These are phyloP conservation scores for Caenorhabditis sp. DNA, from an alignment of 2,888 invertebrate genomes.

Conservation along the genomic window DNA sequence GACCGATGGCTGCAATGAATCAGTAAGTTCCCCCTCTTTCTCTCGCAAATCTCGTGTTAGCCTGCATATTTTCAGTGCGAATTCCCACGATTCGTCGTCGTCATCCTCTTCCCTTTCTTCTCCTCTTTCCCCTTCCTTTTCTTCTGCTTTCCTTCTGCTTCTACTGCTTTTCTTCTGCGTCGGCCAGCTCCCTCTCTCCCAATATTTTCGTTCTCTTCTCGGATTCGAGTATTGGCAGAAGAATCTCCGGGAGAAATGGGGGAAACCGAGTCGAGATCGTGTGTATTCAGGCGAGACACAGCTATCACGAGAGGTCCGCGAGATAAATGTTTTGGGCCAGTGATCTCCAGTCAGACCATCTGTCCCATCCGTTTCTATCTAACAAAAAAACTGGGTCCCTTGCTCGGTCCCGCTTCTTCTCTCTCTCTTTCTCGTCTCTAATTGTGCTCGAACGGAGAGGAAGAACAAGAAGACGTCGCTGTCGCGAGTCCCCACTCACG, in stretches of 20 bases:
- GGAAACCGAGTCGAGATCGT: slow-evolving; percentile 2
- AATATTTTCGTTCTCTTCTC: slow-evolving; percentile 17
- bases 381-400: slow-evolving; percentile 8
- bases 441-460: slow-evolving; percentile 37
- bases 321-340: slow-evolving; percentile 50
- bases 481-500: too few relatives aligned
- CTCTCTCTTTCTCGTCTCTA: slow-evolving; percentile 10
- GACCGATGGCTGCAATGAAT: slow-evolving; percentile 9
- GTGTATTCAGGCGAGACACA: slow-evolving; percentile 32
- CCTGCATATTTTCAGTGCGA: not conserved
- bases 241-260: not conserved
- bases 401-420: too few relatives aligned
- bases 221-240: slow-evolving; percentile 19
- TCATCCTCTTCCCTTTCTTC: not conserved
- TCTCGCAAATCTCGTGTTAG: not conserved
- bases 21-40: slow-evolving; percentile 1
- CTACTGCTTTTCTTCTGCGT: slow-evolving; percentile 1
- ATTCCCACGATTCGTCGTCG: slow-evolving; percentile 11
- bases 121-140: slow-evolving; percentile 4
- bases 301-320: slow-evolving; percentile 15
- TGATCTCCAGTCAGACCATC: slow-evolving; percentile 48
- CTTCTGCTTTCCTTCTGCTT: not conserved
- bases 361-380: slow-evolving; percentile 29
- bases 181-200: too few relatives aligned
- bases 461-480: slow-evolving; percentile 18